Evolutionary conservation across 2,888 invertebrate species (phyloP).

Genomic region (Zygothrica quintamaculata): DNA sequence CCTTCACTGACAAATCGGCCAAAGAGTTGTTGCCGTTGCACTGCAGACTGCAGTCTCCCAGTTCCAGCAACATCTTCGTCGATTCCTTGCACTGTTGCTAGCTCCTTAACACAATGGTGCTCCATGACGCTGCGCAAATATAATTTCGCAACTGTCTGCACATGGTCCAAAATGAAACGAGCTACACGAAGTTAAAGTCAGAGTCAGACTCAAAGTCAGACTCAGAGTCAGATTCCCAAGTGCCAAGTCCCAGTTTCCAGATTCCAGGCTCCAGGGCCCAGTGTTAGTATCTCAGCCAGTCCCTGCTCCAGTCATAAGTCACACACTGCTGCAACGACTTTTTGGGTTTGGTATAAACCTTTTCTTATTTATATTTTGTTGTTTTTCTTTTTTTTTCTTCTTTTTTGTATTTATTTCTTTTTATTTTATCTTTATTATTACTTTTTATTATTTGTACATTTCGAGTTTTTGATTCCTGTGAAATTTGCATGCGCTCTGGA

Average conservation of each 20-base stretch:
- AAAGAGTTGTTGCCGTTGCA: constrained; percentile 35
- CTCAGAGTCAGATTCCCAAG: constrained; percentile 11
- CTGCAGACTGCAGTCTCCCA: too few species aligned
- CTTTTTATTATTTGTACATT: constrained; percentile 61
- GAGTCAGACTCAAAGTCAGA: constrained; percentile 18
- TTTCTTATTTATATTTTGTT: constrained; percentile 13
- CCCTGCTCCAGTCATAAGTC: constrained; percentile 70
- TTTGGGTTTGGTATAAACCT: constrained; percentile 57
- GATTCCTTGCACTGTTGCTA: constrained; percentile 37
- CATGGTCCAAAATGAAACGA: constrained; percentile 76
- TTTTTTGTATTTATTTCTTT: constrained; percentile 4
- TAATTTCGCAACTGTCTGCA: constrained; percentile 84
- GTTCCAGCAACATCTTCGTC: constrained; percentile 20
- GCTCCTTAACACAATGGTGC: constrained; percentile 64
- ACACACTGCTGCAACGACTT: constrained; percentile 75
- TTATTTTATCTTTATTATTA: constrained; percentile 55
- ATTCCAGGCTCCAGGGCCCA: constrained; percentile 17
- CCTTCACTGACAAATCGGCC: constrained; percentile 81
- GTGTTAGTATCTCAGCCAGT: constrained; percentile 20
- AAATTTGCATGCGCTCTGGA: constrained; percentile 68
- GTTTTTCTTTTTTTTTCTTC: constrained; percentile 12
- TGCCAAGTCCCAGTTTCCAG: constrained; percentile 18
- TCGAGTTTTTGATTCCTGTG: constrained; percentile 71
- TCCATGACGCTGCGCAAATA: constrained; percentile 78
- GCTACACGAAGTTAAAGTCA: constrained; percentile 44